These are phyloP conservation scores for Danio choprae DNA, from an alignment of 2,797 vertebrate genomes.

Conservation along the genomic window DNA sequence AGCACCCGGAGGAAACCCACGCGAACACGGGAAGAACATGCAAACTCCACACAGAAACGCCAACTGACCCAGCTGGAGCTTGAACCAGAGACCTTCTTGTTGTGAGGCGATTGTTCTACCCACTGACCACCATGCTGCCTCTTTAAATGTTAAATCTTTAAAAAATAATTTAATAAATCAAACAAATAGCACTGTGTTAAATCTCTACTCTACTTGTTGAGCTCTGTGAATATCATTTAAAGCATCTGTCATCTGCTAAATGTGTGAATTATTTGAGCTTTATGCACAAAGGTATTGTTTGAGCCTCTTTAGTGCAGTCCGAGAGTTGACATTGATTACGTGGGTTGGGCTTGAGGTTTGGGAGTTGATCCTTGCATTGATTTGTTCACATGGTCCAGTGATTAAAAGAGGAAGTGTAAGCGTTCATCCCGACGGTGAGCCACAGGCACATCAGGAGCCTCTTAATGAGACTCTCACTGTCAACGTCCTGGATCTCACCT, in stretches of 20 bases:
- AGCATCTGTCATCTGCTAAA: neutral
- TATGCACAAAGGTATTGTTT: constrained; percentile 14
- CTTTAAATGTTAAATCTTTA: too few relatives aligned
- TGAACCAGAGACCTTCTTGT: too few relatives aligned
- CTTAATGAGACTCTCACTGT: constrained; percentile 42
- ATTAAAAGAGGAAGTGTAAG: constrained; percentile 49
- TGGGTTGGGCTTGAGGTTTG: constrained; percentile 29
- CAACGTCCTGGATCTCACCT: constrained; percentile 31
- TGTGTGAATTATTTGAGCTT: neutral
- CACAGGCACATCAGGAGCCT: constrained; percentile 11
- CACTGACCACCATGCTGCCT: too few relatives aligned
- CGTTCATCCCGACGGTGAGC: constrained; percentile 7
- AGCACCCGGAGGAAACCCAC: too few relatives aligned
- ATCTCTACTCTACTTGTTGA: neutral
- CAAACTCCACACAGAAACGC: too few relatives aligned
- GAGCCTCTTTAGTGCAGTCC: constrained; percentile 29
- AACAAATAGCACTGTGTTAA: too few relatives aligned
- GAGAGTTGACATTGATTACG: constrained; percentile 42
- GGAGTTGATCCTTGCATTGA: constrained; percentile 43
- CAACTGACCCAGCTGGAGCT: too few relatives aligned
- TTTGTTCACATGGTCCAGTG: constrained; percentile 35
- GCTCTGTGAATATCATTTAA: neutral
- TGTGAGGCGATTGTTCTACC: too few relatives aligned
- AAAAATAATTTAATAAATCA: too few relatives aligned
- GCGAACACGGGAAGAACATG: too few relatives aligned